Evolutionary conservation across 2,888 invertebrate genomes (phyloP).

Genomic region (Stictocephala bisonia): DNA sequence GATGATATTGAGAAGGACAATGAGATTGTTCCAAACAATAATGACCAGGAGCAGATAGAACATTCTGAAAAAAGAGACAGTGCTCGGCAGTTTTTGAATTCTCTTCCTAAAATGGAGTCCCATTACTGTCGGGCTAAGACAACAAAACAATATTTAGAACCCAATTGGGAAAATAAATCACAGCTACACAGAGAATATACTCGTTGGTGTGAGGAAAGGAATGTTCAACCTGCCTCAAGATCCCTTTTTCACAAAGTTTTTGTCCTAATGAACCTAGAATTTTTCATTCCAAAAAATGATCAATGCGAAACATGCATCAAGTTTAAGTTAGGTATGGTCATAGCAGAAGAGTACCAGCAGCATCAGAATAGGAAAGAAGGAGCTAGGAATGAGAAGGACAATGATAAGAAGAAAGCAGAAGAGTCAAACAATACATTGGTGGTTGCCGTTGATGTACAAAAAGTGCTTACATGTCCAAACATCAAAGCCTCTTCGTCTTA

Average conservation of each 20-base stretch:
- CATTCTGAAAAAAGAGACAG: slow-evolving; percentile 31
- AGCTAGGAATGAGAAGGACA: slow-evolving; percentile 15
- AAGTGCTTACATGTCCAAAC: slow-evolving; percentile 39
- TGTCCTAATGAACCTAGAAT: slow-evolving; percentile 49
- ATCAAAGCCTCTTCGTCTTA: slow-evolving; percentile 37
- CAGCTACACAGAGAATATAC: slow-evolving; percentile 34
- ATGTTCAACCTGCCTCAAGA: slow-evolving; percentile 27
- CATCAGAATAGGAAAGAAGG: slow-evolving; percentile 40
- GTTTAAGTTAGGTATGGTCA: slow-evolving; percentile 13
- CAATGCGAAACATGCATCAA: slow-evolving; percentile 41
- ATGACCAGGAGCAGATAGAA: slow-evolving; percentile 2
- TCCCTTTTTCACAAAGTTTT: slow-evolving; percentile 41
- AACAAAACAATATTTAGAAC: slow-evolving; percentile 37
- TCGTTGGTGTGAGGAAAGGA: slow-evolving; percentile 24
- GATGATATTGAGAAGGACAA: not conserved
- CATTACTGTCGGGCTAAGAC: slow-evolving; percentile 27
- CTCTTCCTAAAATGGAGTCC: slow-evolving; percentile 39
- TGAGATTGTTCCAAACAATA: too few species aligned
- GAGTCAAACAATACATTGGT: slow-evolving; percentile 19
- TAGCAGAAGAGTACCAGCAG: slow-evolving; percentile 25
- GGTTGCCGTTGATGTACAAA: slow-evolving; percentile 42
- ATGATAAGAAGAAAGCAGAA: slow-evolving; percentile 21
- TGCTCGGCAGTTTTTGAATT: slow-evolving; percentile 21
- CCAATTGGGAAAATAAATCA: slow-evolving; percentile 39
- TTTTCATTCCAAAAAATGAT: slow-evolving; percentile 51